phyloP scores from a whole-genome alignment of 2,888 invertebrate species.

The Drosophila stalkeri region DNA sequence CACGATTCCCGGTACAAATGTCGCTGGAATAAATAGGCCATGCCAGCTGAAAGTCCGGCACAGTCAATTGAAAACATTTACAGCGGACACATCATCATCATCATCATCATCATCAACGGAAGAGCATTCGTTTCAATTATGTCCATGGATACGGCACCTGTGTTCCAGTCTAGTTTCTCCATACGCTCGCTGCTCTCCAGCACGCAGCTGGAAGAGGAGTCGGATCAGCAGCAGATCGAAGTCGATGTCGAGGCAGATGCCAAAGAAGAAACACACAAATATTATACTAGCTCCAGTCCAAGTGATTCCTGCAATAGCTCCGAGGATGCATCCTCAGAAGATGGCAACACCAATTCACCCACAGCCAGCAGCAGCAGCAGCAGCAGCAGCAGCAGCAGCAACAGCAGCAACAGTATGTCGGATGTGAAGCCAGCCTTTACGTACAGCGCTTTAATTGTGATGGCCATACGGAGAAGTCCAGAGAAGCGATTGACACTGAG shows the following conservation, averaged over 20 bases:
- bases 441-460: slow-evolving; percentile 99
- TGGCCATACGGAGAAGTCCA: slow-evolving; percentile 97
- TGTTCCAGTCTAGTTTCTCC: slow-evolving; percentile 77
- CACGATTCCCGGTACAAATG: background rate
- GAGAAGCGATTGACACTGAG: slow-evolving; percentile 96
- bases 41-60: background rate
- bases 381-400: background rate
- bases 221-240: background rate
- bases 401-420: slow-evolving; percentile 11
- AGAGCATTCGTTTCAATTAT: background rate
- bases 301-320: slow-evolving; percentile 51
- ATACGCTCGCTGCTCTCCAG: slow-evolving; percentile 70
- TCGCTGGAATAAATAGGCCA: slow-evolving; percentile 38
- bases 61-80: slow-evolving; percentile 37
- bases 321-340: slow-evolving; percentile 57
- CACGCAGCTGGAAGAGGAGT: slow-evolving; percentile 1
- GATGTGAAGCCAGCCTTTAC: slow-evolving; percentile 94
- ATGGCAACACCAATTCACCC: slow-evolving; percentile 10
- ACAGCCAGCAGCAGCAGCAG: background rate
- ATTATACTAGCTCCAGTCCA: slow-evolving; percentile 29
- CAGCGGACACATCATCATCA: slow-evolving; percentile 4
- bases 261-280: slow-evolving; percentile 10
- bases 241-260: background rate
- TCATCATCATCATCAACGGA: background rate
- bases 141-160: slow-evolving; percentile 80